phyloP scores from a whole-genome alignment of 2,797 vertebrate genomes.

The Gila robusta region DNA sequence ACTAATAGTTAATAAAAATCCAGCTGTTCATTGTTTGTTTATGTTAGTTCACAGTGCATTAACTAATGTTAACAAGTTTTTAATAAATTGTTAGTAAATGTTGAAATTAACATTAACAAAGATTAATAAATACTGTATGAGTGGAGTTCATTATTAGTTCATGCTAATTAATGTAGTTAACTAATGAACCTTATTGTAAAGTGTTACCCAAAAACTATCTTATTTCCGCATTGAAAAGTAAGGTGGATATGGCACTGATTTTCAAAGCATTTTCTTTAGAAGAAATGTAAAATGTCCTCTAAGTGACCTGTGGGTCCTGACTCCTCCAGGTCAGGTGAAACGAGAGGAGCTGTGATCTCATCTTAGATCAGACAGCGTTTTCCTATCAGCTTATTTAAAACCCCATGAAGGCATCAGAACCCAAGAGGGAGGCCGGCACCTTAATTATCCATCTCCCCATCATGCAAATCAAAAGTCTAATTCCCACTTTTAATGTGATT shows the following conservation, averaged over 20 bases:
- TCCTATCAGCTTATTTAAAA: constrained; percentile 49
- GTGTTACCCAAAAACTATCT: not conserved
- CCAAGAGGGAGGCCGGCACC: constrained; percentile 59
- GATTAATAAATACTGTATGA: too few species aligned
- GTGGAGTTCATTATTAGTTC: too few species aligned
- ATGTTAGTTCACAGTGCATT: too few species aligned
- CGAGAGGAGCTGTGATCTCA: constrained; percentile 21
- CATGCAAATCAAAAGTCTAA: constrained; percentile 75
- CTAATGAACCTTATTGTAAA: too few species aligned
- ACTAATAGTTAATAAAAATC: too few species aligned
- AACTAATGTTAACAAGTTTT: too few species aligned
- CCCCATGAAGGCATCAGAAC: constrained; percentile 47
- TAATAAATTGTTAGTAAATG: too few species aligned
- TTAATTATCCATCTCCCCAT: constrained; percentile 72
- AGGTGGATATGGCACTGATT: not conserved
- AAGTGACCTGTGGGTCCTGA: not conserved
- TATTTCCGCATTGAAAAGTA: not conserved
- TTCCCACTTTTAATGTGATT: constrained; percentile 73
- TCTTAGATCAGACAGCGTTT: constrained; percentile 30
- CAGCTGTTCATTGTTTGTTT: too few species aligned
- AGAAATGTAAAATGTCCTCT: constrained; percentile 23
- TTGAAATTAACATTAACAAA: too few species aligned
- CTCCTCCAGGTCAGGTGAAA: constrained; percentile 9
- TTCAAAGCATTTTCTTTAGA: not conserved
- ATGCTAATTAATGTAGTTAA: too few species aligned